Conservation (phyloP, 1,140 invertebrate genomes). For the Berghia stephanieae region DNA sequence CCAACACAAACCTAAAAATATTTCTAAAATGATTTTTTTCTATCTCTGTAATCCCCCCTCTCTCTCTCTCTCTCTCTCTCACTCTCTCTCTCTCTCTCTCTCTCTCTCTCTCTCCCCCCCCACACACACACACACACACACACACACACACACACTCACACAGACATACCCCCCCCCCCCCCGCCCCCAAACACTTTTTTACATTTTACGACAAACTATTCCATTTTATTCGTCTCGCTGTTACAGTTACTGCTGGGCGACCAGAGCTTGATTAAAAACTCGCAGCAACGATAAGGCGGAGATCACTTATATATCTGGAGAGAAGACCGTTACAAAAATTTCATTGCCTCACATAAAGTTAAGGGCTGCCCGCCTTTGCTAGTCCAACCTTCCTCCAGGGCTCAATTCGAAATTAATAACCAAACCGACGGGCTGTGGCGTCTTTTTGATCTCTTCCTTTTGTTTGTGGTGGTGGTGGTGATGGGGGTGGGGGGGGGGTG, state of each 20-base stretch:
- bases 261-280: not conserved
- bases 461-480: too few relatives aligned
- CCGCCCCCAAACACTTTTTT: not conserved
- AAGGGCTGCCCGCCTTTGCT: too few relatives aligned
- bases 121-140: not conserved
- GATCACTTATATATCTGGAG: too few relatives aligned
- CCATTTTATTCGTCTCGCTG: not conserved
- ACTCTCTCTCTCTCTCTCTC: slow-evolving; percentile 32
- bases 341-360: too few relatives aligned
- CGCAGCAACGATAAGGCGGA: not conserved
- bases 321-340: too few relatives aligned
- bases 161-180: not conserved
- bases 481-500: too few relatives aligned
- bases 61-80: slow-evolving; percentile 24
- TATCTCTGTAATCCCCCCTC: not conserved
- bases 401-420: too few relatives aligned
- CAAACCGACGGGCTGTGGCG: too few relatives aligned
- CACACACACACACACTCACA: not conserved
- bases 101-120: slow-evolving; percentile 17
- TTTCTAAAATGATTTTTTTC: not conserved
- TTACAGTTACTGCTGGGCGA: not conserved
- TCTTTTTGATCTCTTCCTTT: too few relatives aligned
- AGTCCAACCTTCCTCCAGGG: too few relatives aligned
- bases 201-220: not conserved
- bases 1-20: too few relatives aligned